Conservation (phyloP, 2,888 invertebrate genomes). For the Noctua fimbriata region DNA sequence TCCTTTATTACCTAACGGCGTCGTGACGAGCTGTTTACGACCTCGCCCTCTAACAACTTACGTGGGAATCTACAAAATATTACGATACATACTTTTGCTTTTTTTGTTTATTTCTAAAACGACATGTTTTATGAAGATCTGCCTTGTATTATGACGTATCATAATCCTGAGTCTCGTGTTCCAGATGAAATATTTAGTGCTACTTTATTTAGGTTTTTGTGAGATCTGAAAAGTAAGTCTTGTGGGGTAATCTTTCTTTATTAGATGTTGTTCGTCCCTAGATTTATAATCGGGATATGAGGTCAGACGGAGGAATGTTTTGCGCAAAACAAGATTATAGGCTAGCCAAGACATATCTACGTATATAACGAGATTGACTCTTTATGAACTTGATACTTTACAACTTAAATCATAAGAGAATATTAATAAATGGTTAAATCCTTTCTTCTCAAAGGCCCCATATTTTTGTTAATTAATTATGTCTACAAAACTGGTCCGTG, state of each 20-base stretch:
- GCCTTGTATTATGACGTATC: conserved; percentile 15
- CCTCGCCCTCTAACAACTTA: conserved; percentile 41
- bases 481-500: not conserved
- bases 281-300: conserved; percentile 28
- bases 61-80: conserved; percentile 57
- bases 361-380: not conserved
- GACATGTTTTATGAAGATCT: conserved; percentile 43
- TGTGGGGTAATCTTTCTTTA: conserved; percentile 23
- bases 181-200: conserved; percentile 37
- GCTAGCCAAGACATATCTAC: not conserved
- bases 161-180: conserved; percentile 30
- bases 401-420: not conserved
- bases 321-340: conserved; percentile 18
- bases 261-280: conserved; percentile 24
- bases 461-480: not conserved
- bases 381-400: not conserved
- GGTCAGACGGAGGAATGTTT: conserved; percentile 9
- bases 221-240: conserved; percentile 17
- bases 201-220: conserved; percentile 10
- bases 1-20: conserved; percentile 57
- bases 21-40: conserved; percentile 60
- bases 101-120: conserved; percentile 45
- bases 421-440: not conserved
- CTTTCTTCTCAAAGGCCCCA: not conserved
- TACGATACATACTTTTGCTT: conserved; percentile 45